These are phyloP conservation scores for Coracias cyanogaster DNA, from an alignment of 2,797 vertebrate genomes.

Conservation along the genomic window DNA sequence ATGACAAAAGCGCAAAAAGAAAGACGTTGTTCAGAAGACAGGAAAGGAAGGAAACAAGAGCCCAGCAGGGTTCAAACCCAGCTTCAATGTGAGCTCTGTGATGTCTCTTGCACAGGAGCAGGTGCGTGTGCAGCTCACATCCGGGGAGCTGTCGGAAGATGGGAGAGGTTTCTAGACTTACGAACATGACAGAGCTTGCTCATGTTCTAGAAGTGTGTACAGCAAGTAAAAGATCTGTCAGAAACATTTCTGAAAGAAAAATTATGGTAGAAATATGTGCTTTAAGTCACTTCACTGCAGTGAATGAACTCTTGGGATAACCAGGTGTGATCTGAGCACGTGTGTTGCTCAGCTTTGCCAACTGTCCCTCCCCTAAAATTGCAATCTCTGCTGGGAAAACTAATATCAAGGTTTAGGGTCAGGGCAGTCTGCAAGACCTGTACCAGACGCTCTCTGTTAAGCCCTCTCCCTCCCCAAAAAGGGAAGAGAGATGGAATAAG, in stretches of 20 bases:
- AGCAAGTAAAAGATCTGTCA: not conserved
- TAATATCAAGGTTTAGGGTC: no score
- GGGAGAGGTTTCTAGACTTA: not conserved
- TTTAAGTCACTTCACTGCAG: not conserved
- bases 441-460: no score
- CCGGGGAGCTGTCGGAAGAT: slow-evolving; percentile 84
- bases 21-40: slow-evolving; percentile 82
- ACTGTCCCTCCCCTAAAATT: not conserved
- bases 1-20: slow-evolving; percentile 90
- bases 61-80: slow-evolving; percentile 78
- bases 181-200: not conserved
- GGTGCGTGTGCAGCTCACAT: slow-evolving; percentile 82
- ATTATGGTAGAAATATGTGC: not conserved
- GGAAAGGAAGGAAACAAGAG: slow-evolving; percentile 73
- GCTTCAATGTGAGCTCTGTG: slow-evolving; percentile 86
- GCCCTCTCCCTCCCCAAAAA: no score
- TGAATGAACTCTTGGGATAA: not conserved
- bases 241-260: not conserved
- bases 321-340: not conserved
- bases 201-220: not conserved
- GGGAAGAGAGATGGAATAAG: no score
- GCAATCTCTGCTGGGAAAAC: not conserved
- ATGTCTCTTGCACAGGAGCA: slow-evolving; percentile 82
- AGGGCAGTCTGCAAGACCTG: no score
- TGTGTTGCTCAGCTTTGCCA: not conserved